phyloP scores from a whole-genome alignment of 2,113 vertebrate species.

The Perca schrenkii region DNA sequence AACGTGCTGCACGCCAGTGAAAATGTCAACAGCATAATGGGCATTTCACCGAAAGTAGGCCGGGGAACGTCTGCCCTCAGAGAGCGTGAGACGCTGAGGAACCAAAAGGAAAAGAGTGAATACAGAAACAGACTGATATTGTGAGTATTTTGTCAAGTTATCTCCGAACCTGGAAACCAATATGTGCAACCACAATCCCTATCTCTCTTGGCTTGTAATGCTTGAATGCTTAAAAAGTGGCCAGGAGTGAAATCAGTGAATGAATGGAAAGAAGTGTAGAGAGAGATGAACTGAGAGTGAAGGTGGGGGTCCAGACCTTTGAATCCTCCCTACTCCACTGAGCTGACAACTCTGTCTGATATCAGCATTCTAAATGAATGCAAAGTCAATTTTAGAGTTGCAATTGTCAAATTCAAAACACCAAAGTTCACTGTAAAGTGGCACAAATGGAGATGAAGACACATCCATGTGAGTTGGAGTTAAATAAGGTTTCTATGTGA shows the following conservation, averaged over 20 bases:
- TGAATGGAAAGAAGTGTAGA: background rate
- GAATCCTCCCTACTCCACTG: too few relatives aligned
- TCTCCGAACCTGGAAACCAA: background rate
- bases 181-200: background rate
- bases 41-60: conserved; percentile 2
- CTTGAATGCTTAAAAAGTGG: background rate
- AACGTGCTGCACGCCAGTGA: background rate
- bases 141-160: background rate
- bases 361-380: background rate
- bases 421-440: background rate
- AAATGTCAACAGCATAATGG: conserved; percentile 29
- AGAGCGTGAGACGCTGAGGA: background rate
- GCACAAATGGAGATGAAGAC: background rate
- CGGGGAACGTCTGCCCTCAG: background rate
- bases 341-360: too few relatives aligned
- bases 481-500: too few relatives aligned
- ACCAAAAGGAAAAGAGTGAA: background rate
- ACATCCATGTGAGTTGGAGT: too few relatives aligned
- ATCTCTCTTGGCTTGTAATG: background rate
- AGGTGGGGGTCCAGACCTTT: too few relatives aligned
- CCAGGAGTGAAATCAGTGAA: too few relatives aligned
- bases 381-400: background rate
- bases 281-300: background rate
- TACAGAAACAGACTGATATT: background rate
- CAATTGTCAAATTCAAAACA: background rate